phyloP scores from a whole-genome alignment of 2,113 vertebrate genomes.

The Noturus placidus region DNA sequence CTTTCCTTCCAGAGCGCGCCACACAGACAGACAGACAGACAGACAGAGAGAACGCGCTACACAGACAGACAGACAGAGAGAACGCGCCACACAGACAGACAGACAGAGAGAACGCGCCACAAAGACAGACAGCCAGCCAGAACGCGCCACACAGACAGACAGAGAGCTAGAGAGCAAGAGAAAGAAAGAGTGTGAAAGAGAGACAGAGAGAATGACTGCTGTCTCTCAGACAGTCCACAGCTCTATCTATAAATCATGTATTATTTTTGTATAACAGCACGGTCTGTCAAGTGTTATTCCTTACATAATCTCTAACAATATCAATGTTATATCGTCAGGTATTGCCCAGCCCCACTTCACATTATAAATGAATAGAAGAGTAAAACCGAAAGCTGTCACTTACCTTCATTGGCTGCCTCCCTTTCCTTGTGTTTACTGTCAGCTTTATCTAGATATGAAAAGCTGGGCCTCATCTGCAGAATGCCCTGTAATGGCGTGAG shows the following conservation, averaged over 20 bases:
- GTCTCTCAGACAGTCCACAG: not conserved
- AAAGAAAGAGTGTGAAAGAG: too few relatives aligned
- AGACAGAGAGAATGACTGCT: not conserved
- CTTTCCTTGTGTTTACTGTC: conserved; percentile 91
- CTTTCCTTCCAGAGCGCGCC: not conserved
- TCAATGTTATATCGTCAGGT: not conserved
- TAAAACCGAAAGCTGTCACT: not conserved
- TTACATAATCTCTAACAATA: not conserved
- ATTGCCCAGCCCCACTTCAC: not conserved
- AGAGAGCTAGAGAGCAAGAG: too few relatives aligned
- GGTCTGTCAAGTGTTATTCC: not conserved
- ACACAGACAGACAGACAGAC: too few relatives aligned
- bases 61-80: too few relatives aligned
- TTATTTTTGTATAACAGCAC: not conserved
- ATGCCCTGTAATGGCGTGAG: conserved; percentile 93
- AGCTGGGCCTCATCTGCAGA: conserved; percentile 94
- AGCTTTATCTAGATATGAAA: conserved; percentile 94
- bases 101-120: too few relatives aligned
- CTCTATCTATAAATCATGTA: not conserved
- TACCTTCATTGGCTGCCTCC: conserved; percentile 93
- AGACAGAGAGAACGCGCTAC: too few relatives aligned
- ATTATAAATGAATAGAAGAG: not conserved
- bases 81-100: too few relatives aligned
- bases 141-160: too few relatives aligned
- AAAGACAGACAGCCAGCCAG: too few relatives aligned